phyloP scores from a whole-genome alignment of 2,888 invertebrate genomes.

The Dynastes grantii region DNA sequence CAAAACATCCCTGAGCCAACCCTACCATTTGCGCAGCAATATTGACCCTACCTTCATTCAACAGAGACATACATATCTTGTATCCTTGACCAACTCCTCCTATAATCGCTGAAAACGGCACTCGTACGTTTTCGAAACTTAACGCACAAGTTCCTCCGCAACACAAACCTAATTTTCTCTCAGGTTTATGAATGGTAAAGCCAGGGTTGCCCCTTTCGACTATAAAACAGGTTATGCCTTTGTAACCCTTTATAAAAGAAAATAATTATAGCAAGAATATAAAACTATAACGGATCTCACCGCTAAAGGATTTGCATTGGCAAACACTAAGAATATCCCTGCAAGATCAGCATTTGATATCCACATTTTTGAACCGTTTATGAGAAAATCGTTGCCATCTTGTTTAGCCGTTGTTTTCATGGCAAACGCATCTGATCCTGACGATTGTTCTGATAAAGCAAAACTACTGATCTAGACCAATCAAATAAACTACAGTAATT shows the following conservation, averaged over 20 bases:
- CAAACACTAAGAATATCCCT: conserved; percentile 94
- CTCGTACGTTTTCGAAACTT: conserved; percentile 93
- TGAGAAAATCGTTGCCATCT: conserved; percentile 89
- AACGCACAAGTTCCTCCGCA: conserved; percentile 97
- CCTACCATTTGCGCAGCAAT: conserved; percentile 96
- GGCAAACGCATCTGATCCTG: conserved; percentile 97
- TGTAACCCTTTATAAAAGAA: conserved; percentile 81
- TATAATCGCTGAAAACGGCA: conserved; percentile 86
- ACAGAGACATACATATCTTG: conserved; percentile 94
- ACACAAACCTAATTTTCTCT: conserved; percentile 93
- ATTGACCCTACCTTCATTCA: conserved; percentile 94
- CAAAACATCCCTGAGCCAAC: conserved; percentile 94
- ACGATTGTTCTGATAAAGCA: conserved; percentile 90
- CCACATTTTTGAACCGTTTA: conserved; percentile 99
- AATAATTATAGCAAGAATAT: not conserved
- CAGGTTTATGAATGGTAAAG: conserved; percentile 89
- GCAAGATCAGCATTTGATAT: conserved; percentile 97
- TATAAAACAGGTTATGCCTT: conserved; percentile 96
- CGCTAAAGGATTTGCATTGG: conserved; percentile 90
- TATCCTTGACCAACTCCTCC: conserved; percentile 95
- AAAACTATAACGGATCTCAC: conserved; percentile 71
- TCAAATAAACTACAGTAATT: not conserved
- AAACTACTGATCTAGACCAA: conserved; percentile 71
- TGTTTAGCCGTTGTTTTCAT: conserved; percentile 93
- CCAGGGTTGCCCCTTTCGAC: conserved; percentile 93